A percentile compares a stretch with the other conserved stretches of the same genome.
Conservation (phyloP, 2,113 vertebrate species). For the Anarrhichthys ocellatus region DNA sequence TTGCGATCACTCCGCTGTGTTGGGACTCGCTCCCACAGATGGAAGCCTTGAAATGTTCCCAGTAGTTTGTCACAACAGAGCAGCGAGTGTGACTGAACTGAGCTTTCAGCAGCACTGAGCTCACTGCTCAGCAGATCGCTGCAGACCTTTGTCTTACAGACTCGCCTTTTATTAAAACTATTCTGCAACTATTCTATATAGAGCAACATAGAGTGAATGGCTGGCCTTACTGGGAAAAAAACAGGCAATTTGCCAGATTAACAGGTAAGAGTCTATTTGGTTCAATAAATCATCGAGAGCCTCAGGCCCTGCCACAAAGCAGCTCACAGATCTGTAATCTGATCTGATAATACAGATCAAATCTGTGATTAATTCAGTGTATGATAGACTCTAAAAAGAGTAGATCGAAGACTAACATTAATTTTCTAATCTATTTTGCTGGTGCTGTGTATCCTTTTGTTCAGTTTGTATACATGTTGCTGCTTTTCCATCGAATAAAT, state of each 20-base stretch:
- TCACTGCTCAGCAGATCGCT: neutral
- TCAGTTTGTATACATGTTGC: neutral
- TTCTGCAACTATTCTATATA: neutral
- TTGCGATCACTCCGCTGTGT: neutral
- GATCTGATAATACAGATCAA: neutral
- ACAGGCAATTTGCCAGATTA: neutral
- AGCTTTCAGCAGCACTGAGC: constrained; percentile 12
- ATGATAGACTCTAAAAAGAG: neutral
- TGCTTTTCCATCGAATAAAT: neutral
- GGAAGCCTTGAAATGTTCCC: neutral
- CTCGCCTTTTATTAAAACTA: neutral
- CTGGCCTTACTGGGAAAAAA: neutral
- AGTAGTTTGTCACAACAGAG: constrained; percentile 1
- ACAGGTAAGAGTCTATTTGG: neutral
- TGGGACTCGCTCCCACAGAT: neutral
- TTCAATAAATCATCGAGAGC: neutral
- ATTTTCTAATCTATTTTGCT: constrained; percentile 1
- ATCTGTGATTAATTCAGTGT: neutral
- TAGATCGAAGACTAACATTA: neutral
- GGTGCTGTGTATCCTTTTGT: neutral
- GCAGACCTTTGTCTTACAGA: neutral
- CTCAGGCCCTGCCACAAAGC: neutral
- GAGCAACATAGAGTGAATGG: neutral
- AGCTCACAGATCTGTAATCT: neutral
- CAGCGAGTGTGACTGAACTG: constrained; percentile 1